These are phyloP conservation scores for Pachyramphus minor DNA, from an alignment of 2,113 vertebrate species.

Conservation along the genomic window DNA sequence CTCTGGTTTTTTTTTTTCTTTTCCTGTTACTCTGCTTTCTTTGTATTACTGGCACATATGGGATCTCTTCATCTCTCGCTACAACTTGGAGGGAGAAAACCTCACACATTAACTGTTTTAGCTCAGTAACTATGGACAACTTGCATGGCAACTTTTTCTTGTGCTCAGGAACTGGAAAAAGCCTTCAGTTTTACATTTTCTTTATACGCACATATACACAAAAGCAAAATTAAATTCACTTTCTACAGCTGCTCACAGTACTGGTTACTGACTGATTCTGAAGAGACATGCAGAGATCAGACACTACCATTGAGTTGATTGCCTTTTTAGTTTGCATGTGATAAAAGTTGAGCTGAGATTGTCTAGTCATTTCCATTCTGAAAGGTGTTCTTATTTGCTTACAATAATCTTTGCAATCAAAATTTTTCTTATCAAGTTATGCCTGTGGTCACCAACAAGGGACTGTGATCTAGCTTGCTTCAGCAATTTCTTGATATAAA, in stretches of 20 bases:
- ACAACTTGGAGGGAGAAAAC: slow-evolving; percentile 22
- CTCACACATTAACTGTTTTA: slow-evolving; percentile 42
- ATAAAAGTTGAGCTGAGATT: background rate
- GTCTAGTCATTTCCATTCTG: background rate
- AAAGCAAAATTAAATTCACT: slow-evolving; percentile 45
- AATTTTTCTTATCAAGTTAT: background rate
- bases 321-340: slow-evolving; percentile 3
- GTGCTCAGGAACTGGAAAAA: background rate
- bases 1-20: background rate
- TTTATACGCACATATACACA: background rate
- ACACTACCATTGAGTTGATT: background rate
- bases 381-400: background rate
- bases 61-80: slow-evolving; percentile 61
- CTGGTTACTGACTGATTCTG: background rate
- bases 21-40: slow-evolving; percentile 63
- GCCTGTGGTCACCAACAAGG: background rate
- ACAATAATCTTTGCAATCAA: background rate
- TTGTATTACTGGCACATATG: slow-evolving; percentile 70
- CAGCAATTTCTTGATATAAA: background rate
- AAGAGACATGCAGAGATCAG: slow-evolving; percentile 41
- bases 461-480: background rate
- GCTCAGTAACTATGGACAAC: background rate
- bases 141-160: background rate
- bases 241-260: slow-evolving; percentile 41
- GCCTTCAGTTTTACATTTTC: background rate